These are phyloP conservation scores for Clarias laeviceps DNA, from an alignment of 2,797 vertebrate genomes.

Conservation along the genomic window DNA sequence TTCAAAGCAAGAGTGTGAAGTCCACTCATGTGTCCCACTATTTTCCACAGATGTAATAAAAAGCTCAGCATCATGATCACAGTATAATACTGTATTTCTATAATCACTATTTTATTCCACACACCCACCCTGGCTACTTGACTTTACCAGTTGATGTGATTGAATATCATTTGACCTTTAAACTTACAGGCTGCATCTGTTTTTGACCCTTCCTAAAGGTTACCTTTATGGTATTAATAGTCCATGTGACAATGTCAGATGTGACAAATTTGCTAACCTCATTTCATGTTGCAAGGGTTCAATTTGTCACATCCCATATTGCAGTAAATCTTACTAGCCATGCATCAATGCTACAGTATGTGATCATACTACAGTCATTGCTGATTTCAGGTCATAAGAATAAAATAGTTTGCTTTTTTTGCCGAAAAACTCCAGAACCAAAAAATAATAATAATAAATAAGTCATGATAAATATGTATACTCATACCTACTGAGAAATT, in stretches of 20 bases:
- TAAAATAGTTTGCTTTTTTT: too few relatives aligned
- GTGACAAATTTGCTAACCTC: not conserved
- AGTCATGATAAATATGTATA: not conserved
- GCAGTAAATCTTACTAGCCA: not conserved
- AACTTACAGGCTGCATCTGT: conserved; percentile 30
- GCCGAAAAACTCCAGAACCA: too few relatives aligned
- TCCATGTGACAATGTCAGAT: not conserved
- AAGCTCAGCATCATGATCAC: not conserved
- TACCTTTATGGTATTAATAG: conserved; percentile 48
- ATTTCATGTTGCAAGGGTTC: not conserved
- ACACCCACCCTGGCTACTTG: not conserved
- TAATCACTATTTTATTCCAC: not conserved
- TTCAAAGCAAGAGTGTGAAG: not conserved
- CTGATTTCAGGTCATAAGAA: not conserved
- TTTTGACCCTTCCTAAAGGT: conserved; percentile 59
- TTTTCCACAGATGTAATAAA: not conserved
- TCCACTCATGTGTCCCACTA: not conserved
- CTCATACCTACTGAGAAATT: not conserved
- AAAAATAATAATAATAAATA: not conserved
- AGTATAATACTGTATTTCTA: not conserved
- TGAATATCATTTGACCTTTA: conserved; percentile 54
- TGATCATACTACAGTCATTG: not conserved
- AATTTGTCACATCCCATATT: not conserved
- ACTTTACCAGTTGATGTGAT: not conserved
- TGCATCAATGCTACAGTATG: too few relatives aligned